A percentile compares a stretch with the other conserved stretches of the same genome.
Conservation (phyloP, 2,797 vertebrate species). For the Craterocephalus amniculus region DNA sequence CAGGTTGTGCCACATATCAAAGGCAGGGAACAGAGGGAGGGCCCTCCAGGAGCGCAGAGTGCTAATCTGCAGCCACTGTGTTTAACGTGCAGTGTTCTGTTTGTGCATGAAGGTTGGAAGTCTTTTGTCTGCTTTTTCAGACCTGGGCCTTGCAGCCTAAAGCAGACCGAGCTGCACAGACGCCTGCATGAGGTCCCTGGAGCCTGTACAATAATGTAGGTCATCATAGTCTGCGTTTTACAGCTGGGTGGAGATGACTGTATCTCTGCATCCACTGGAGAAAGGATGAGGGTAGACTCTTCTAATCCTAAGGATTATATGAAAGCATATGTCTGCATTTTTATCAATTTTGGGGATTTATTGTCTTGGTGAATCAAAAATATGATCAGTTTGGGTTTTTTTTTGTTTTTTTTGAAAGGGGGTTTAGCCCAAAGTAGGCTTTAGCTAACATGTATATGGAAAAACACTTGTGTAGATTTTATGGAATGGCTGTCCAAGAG, state of each 20-base stretch:
- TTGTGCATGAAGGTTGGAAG: slow-evolving; percentile 52
- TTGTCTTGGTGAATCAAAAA: slow-evolving; percentile 6
- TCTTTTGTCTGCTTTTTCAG: slow-evolving; percentile 63
- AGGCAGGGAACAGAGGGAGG: slow-evolving; percentile 68
- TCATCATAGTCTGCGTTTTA: slow-evolving; percentile 76
- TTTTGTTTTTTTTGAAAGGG: no score
- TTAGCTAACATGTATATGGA: slow-evolving; percentile 4
- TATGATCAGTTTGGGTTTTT: slow-evolving; percentile 12
- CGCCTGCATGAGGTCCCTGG: slow-evolving; percentile 56
- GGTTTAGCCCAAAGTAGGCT: slow-evolving; percentile 18
- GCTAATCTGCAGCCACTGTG: slow-evolving; percentile 64
- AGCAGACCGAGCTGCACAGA: slow-evolving; percentile 34
- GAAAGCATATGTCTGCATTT: slow-evolving; percentile 56
- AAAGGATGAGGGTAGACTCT: slow-evolving; percentile 29
- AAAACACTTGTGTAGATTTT: slow-evolving; percentile 46
- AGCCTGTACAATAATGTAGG: slow-evolving; percentile 79
- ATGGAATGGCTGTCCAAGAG: slow-evolving; percentile 45
- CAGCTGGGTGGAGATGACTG: slow-evolving; percentile 68
- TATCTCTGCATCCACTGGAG: slow-evolving; percentile 42
- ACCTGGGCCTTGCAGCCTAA: slow-evolving; percentile 60
- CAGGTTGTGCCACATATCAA: slow-evolving; percentile 82
- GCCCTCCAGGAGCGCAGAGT: slow-evolving; percentile 57
- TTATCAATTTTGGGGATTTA: slow-evolving; percentile 41
- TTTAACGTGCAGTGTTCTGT: slow-evolving; percentile 64
- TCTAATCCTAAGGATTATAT: slow-evolving; percentile 70